A percentile compares a stretch with the other conserved stretches of the same genome.
Conservation (phyloP, 2,113 vertebrate species). For the Platichthys flesus region DNA sequence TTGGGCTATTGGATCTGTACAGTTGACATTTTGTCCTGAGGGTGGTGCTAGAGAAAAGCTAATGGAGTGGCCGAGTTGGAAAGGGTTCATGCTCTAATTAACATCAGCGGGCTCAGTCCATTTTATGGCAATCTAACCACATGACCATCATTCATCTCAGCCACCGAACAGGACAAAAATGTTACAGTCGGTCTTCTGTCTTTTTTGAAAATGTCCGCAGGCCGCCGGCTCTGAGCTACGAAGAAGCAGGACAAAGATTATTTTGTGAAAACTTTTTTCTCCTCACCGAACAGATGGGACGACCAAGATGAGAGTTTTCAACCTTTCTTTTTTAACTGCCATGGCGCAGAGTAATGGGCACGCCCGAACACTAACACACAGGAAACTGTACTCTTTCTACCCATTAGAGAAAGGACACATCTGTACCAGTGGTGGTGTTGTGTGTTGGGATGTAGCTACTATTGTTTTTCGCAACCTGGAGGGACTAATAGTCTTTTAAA, state of each 20-base stretch:
- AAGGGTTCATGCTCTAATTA: slow-evolving; percentile 23
- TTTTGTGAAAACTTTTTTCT: background rate
- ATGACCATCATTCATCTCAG: background rate
- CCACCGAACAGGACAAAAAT: background rate
- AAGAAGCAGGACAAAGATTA: too few relatives aligned
- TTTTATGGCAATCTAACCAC: slow-evolving; percentile 18
- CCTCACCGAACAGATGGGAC: background rate
- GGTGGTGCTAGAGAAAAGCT: slow-evolving; percentile 22
- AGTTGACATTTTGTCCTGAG: slow-evolving; percentile 11
- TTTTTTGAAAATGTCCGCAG: background rate
- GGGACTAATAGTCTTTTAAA: background rate
- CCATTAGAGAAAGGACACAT: background rate
- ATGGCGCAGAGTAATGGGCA: too few relatives aligned
- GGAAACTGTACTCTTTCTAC: background rate
- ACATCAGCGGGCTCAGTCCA: slow-evolving; percentile 2
- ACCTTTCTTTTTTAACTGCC: background rate
- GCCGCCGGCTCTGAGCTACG: background rate
- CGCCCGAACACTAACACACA: background rate
- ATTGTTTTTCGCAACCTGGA: background rate
- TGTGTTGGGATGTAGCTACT: too few relatives aligned
- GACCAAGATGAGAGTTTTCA: background rate
- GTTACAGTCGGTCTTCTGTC: background rate
- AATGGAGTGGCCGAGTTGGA: background rate
- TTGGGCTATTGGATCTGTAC: background rate
- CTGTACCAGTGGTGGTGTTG: background rate